Base-by-base conservation (phyloP, 2,888 invertebrate genomes). In the Trissolcus brochymenae region DNA sequence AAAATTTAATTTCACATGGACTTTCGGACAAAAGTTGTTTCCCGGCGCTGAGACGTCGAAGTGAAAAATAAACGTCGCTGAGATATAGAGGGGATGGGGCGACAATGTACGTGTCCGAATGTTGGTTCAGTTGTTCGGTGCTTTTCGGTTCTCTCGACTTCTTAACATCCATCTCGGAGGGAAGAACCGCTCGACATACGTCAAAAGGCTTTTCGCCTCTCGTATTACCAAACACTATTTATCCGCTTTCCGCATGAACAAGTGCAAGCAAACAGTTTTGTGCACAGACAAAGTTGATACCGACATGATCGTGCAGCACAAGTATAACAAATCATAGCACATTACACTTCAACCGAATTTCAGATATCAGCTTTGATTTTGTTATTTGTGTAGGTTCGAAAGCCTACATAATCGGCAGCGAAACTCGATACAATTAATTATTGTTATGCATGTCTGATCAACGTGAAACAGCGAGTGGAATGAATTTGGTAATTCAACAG, bases 161-260 rank as follows among this genome's bases (percentile, higher is more conserved):
- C 61, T 70, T 70, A 54, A 49, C 43, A 60, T 50, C 50, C 29
- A 65, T 76, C 55, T 75, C 57, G 21, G 65, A 9, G 43, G 57
- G 59, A 62, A 71, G 71, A 76, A 72, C 67, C 54, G 50, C 57
- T n/a, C 54, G 43, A 61, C 55, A 40, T 51, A 53, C 66, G 71
- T 61, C 56, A 67, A 67, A 76, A 76, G 59, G 72, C 59, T 71
- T 71, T 65, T 70, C 50, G 17, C 56, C 6, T 51, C 16, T 62
- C 50, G 76, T 16, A 61, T 62, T 66, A 71, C 66, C 57, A 57
- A 57, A 65, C 72, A 35, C 67, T 76, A 72, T 76, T 72, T 72
- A 76, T 72, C 67, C 66, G 62, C 54, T 62, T 76, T 76, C 74
- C 56, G 72, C 76, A 76, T 76, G 67, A 50, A 66, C 59, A 72